phyloP scores from a whole-genome alignment of 2,797 vertebrate genomes.

The Micropoecilia bifurca region DNA sequence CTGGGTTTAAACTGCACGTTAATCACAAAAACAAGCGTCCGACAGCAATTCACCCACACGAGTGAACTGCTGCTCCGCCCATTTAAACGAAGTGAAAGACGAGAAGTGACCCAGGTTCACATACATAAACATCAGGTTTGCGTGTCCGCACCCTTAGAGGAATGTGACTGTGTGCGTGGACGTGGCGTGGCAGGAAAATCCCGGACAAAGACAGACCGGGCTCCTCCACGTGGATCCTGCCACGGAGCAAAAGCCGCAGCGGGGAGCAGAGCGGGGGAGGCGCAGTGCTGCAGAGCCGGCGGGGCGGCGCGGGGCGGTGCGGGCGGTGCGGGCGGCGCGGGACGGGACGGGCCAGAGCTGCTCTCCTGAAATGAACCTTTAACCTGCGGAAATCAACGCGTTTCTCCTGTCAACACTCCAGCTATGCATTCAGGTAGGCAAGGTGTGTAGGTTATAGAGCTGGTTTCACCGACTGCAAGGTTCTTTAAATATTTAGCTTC shows the following conservation, averaged over 20 bases:
- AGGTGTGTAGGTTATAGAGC: background rate
- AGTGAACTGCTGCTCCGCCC: background rate
- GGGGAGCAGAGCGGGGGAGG: conserved; percentile 7
- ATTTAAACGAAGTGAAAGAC: background rate
- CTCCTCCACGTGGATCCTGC: conserved; percentile 77
- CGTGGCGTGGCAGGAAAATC: conserved; percentile 58
- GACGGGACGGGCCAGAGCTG: conserved; percentile 34
- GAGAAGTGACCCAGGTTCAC: background rate
- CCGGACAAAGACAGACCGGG: conserved; percentile 35
- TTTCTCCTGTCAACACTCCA: conserved; percentile 9
- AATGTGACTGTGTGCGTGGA: conserved; percentile 28
- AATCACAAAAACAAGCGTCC: background rate
- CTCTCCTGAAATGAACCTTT: conserved; percentile 47
- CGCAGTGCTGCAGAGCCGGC: conserved; percentile 13
- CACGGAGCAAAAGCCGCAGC: conserved; percentile 62
- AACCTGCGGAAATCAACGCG: conserved; percentile 5
- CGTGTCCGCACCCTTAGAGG: background rate
- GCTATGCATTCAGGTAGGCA: conserved; percentile 62
- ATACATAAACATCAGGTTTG: background rate
- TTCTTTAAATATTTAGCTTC: background rate
- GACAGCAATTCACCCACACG: background rate
- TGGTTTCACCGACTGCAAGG: background rate
- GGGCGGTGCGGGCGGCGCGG: conserved; percentile 24
- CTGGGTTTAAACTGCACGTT: background rate
- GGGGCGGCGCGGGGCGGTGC: conserved; percentile 37